phyloP scores from a whole-genome alignment of 2,888 invertebrate genomes.

The Drosophila suboccidentalis region DNA sequence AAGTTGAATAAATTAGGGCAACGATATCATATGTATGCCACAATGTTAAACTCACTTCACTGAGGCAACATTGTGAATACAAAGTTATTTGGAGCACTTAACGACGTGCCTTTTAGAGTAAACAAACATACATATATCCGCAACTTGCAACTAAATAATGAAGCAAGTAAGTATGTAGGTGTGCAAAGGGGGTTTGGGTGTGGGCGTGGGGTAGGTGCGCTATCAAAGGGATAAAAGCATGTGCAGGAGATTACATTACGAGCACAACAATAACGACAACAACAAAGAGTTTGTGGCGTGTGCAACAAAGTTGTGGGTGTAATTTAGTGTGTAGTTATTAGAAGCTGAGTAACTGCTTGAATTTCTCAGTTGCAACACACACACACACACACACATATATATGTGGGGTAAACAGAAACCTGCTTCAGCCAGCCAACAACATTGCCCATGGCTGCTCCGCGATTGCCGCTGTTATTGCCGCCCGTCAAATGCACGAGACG shows the following conservation, averaged over 20 bases:
- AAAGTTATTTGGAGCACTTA: conserved; percentile 3
- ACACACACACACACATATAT: conserved; percentile 5
- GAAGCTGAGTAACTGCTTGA: conserved; percentile 25
- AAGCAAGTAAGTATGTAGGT: not conserved
- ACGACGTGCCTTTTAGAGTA: conserved; percentile 2
- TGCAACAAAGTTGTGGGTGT: conserved; percentile 4
- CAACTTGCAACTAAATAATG: conserved; percentile 9
- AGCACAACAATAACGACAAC: conserved; percentile 1
- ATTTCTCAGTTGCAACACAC: conserved; percentile 13
- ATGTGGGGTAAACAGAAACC: conserved; percentile 85
- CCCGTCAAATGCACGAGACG: conserved; percentile 88
- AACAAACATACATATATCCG: conserved; percentile 2
- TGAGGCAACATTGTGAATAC: not conserved
- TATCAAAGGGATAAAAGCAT: conserved; percentile 4
- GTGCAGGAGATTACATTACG: conserved; percentile 26
- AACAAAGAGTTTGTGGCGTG: conserved; percentile 10
- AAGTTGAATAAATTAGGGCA: not conserved
- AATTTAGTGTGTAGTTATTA: conserved; percentile 29
- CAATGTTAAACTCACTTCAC: not conserved
- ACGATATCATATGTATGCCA: not conserved
- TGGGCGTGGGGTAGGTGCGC: not conserved
- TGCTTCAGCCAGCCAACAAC: conserved; percentile 94
- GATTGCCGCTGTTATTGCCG: conserved; percentile 65
- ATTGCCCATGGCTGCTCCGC: conserved; percentile 89
- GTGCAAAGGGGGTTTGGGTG: not conserved